Conservation (phyloP, 2,797 vertebrate species). For the Hybognathus amarus region DNA sequence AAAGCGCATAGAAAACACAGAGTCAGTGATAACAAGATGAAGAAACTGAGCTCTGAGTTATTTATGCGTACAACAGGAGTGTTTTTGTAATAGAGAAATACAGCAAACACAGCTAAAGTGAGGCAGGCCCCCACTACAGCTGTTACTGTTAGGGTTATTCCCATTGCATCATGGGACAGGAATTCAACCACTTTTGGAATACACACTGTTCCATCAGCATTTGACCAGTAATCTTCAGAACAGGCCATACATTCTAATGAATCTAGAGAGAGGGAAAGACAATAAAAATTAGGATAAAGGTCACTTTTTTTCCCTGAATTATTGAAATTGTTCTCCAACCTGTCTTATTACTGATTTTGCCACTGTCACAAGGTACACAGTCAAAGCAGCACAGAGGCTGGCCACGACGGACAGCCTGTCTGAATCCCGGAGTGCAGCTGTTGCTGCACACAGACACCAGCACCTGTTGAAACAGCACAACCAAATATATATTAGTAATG, state of each 20-base stretch:
- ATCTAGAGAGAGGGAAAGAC: conserved; percentile 61
- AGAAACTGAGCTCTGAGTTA: conserved; percentile 80
- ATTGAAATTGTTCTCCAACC: conserved; percentile 57
- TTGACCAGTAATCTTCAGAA: conserved; percentile 76
- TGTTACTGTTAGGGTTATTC: conserved; percentile 70
- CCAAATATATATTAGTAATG: conserved; percentile 8
- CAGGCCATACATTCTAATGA: conserved; percentile 75
- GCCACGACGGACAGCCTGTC: conserved; percentile 78
- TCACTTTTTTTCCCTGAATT: not conserved
- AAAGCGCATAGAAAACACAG: conserved; percentile 77
- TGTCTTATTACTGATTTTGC: conserved; percentile 79
- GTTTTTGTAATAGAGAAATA: conserved; percentile 73
- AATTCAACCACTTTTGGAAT: conserved; percentile 76
- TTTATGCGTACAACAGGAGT: conserved; percentile 76
- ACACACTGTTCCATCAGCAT: conserved; percentile 70
- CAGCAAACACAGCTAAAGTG: conserved; percentile 66
- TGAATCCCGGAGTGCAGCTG: conserved; percentile 73
- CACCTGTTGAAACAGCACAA: conserved; percentile 65
- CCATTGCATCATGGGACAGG: conserved; percentile 73
- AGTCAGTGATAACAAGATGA: conserved; percentile 72
- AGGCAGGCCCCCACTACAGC: conserved; percentile 71
- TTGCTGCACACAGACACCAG: conserved; percentile 75
- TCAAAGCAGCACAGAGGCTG: conserved; percentile 82
- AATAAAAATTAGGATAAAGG: not conserved
- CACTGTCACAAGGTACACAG: conserved; percentile 80